Percentiles rank a stretch among this genome's conserved stretches.
Conservation (phyloP, 1,140 invertebrate species). For the Macrobrachium rosenbergii region DNA sequence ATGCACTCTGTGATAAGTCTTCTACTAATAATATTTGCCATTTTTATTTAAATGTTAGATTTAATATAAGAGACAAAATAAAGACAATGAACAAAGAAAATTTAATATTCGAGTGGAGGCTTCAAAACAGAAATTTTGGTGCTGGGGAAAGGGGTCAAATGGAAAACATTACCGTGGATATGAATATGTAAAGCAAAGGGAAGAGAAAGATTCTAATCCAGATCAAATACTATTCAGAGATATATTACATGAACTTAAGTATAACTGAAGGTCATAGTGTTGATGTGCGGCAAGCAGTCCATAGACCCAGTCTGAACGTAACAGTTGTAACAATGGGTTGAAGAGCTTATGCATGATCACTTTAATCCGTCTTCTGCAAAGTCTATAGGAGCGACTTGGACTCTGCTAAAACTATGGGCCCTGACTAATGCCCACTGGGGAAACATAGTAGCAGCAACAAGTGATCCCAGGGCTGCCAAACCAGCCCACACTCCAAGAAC, state of each 20-base stretch:
- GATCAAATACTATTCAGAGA: too few species aligned
- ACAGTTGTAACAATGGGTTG: constrained; percentile 46
- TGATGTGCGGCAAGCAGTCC: constrained; percentile 56
- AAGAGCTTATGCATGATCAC: background rate
- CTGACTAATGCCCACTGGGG: constrained; percentile 59
- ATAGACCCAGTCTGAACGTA: constrained; percentile 56
- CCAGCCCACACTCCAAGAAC: constrained; percentile 60
- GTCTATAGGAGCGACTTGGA: constrained; percentile 8
- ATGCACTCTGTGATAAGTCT: too few species aligned
- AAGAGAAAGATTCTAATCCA: too few species aligned
- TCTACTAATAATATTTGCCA: too few species aligned
- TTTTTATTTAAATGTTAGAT: too few species aligned
- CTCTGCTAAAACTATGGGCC: constrained; percentile 53
- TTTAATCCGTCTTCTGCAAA: constrained; percentile 9
- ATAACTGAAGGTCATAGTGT: constrained; percentile 32
- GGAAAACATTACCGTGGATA: background rate
- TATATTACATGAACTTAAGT: constrained; percentile 10
- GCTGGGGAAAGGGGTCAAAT: too few species aligned
- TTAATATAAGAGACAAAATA: too few species aligned
- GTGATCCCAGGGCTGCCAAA: constrained; percentile 48
- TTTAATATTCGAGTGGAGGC: too few species aligned
- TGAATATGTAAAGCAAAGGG: background rate
- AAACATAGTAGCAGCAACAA: constrained; percentile 54
- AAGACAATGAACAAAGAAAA: too few species aligned
- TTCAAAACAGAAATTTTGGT: too few species aligned